Evolutionary conservation across 2,113 vertebrate genomes (phyloP).

Genomic region (Ia io): DNA sequence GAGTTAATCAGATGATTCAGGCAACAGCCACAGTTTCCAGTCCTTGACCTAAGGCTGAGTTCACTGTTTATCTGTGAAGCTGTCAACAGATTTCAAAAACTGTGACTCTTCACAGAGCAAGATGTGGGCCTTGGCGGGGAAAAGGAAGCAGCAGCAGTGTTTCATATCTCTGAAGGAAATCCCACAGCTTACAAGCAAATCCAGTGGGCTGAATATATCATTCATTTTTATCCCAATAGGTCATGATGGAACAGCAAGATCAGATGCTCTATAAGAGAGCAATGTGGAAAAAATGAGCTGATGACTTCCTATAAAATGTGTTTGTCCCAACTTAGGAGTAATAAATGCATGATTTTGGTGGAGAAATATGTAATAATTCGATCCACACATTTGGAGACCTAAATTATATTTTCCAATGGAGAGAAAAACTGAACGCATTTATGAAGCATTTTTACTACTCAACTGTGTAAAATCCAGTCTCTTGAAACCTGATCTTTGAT

Average conservation of each 20-base stretch:
- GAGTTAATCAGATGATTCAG: background rate
- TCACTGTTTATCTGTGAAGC: background rate
- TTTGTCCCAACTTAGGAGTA: background rate
- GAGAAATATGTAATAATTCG: background rate
- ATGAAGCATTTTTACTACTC: background rate
- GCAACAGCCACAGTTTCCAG: background rate
- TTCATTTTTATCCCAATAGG: background rate
- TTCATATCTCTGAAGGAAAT: constrained; percentile 39
- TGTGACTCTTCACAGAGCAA: constrained; percentile 6
- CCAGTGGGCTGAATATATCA: background rate
- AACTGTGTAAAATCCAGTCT: background rate
- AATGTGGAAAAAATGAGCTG: background rate
- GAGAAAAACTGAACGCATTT: background rate
- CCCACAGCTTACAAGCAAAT: background rate
- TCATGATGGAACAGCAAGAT: background rate
- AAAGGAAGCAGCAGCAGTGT: background rate
- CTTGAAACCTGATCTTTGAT: background rate
- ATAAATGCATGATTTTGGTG: background rate
- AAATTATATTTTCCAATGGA: background rate
- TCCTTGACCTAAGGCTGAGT: background rate
- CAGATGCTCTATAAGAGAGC: background rate
- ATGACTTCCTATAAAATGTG: background rate
- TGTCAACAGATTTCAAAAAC: constrained; percentile 29
- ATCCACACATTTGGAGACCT: background rate
- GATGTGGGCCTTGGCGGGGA: background rate